Evolutionary conservation across 2,888 invertebrate genomes (phyloP).

Genomic region (Yponomeuta malinellus): DNA sequence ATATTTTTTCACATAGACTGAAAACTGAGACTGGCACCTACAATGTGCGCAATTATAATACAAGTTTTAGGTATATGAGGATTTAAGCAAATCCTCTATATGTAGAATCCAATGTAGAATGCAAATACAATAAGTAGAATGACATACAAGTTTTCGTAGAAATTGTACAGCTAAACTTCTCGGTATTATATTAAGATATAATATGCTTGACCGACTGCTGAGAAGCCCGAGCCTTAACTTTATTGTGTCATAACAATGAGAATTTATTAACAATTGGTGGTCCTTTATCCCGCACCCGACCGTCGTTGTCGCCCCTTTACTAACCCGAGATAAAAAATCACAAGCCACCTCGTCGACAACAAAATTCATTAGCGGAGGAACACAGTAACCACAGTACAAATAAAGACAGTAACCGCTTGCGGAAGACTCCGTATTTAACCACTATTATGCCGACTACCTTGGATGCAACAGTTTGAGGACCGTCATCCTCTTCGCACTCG

Average conservation of each 20-base stretch:
- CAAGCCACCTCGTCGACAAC: conserved; percentile 36
- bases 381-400: conserved; percentile 30
- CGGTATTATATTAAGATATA: conserved; percentile 20
- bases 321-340: conserved; percentile 46
- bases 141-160: too few species aligned
- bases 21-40: too few species aligned
- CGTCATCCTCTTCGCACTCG: conserved; percentile 43
- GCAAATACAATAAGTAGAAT: too few species aligned
- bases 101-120: too few species aligned
- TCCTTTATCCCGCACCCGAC: conserved; percentile 36
- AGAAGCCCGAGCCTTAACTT: conserved; percentile 32
- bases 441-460: conserved; percentile 43
- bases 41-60: too few species aligned
- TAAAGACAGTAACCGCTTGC: conserved; percentile 41
- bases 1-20: too few species aligned
- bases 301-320: conserved; percentile 29
- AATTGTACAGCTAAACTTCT: conserved; percentile 16
- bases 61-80: too few species aligned
- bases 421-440: conserved; percentile 51
- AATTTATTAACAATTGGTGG: conserved; percentile 50
- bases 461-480: conserved; percentile 33
- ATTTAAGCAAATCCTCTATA: too few species aligned
- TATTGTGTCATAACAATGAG: conserved; percentile 55
- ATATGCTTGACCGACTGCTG: conserved; percentile 18
- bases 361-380: conserved; percentile 54